Percentiles rank a stretch among this genome's conserved stretches.
Evolutionary conservation across 2,888 invertebrate species (phyloP).

Genomic region (Galerucella pusilla): DNA sequence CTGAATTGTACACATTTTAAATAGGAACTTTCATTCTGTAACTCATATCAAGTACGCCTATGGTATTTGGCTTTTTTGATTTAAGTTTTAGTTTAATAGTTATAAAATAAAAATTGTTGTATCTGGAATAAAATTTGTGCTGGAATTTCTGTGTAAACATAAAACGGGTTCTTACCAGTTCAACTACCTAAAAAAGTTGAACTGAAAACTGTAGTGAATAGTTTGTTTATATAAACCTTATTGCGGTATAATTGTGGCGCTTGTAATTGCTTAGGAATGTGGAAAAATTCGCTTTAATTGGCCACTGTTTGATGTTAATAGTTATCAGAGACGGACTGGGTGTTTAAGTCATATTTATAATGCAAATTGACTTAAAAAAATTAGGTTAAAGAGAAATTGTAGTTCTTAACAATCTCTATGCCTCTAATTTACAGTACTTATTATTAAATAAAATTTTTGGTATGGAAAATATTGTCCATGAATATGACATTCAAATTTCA

Average conservation of each 20-base stretch:
- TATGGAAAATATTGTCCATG: too few relatives aligned
- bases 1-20: too few relatives aligned
- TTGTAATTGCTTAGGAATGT: constrained; percentile 35
- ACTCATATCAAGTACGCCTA: too few relatives aligned
- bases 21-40: too few relatives aligned
- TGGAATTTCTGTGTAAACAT: neutral
- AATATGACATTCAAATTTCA: too few relatives aligned
- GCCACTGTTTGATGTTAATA: constrained; percentile 22
- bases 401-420: neutral
- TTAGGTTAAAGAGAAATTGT: neutral
- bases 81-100: too few relatives aligned
- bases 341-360: neutral
- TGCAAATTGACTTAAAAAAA: neutral
- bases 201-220: constrained; percentile 24
- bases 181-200: constrained; percentile 5
- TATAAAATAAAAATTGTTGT: too few relatives aligned
- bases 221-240: constrained; percentile 30
- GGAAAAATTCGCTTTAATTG: constrained; percentile 29
- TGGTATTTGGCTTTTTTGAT: too few relatives aligned
- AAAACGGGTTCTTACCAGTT: constrained; percentile 23
- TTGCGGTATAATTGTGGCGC: constrained; percentile 26
- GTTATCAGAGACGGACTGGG: constrained; percentile 6
- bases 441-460: too few relatives aligned
- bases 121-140: too few relatives aligned
- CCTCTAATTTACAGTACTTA: too few relatives aligned